Base-by-base conservation (phyloP, 2,888 invertebrate species). In the Choreutis nemorana region DNA sequence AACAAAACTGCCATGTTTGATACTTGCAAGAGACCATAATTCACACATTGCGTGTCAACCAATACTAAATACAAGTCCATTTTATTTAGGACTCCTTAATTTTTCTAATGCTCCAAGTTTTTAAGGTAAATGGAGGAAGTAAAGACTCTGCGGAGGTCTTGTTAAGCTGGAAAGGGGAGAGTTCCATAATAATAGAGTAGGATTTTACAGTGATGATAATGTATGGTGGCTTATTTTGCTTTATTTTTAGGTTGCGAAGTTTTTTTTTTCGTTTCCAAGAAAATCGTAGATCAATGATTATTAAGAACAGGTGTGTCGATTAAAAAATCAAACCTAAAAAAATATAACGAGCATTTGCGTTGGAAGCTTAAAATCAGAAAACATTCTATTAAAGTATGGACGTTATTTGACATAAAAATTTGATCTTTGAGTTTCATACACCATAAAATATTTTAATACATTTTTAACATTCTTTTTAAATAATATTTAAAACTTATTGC, bases 21-120 rank as follows among this genome's bases (percentile, higher is more conserved):
- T 50, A 56, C 46, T 50, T 43, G 45, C 50, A 49, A 50, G 44
- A 48, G 48, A 39, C 59, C 62, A 61, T 73, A 72, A 73, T 72
- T 68, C 66, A 59, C 55, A 37, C 44, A 61, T 73, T 45, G 73
- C 73, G 66, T 73, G 73, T 51, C 57, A 55, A 55, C 49, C 14
- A 26, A 33, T 33, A 36, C 14, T 34, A 8, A 14, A 14, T 11
- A 8, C n/a, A 9, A 2, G 4, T 9, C 26, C 26, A 26, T 14
- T 14, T 4, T 15, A 8, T n/a, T 12, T 14, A 26, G 26, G 15
- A 9, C 26, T 15, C n/a, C 26, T 30, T 24, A 14, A 14, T 30
- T 26, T 14, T 26, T 27, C 22, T 32, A 28, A 28, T 29, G 27
- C 27, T 34, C 14, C 20, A n/a, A 22, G n/a, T 5, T 21, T 29